phyloP scores from a whole-genome alignment of 2,888 invertebrate genomes.

The Chymomyza amoena region DNA sequence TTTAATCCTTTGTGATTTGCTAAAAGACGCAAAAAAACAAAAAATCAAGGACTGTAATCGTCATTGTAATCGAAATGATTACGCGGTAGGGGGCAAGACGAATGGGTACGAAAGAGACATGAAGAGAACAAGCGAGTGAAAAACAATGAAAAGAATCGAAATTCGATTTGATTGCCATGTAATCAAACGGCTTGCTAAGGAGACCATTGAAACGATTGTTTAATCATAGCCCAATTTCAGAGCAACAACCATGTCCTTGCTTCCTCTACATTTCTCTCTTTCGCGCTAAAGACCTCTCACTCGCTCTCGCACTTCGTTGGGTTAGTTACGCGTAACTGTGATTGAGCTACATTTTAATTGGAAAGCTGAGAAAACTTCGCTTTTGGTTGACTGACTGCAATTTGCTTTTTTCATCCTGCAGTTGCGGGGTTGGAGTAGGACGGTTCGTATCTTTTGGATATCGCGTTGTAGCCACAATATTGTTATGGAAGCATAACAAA shows the following conservation, averaged over 20 bases:
- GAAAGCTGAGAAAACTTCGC: constrained; percentile 15
- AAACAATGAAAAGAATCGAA: background rate
- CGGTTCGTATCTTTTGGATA: constrained; percentile 20
- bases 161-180: background rate
- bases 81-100: background rate
- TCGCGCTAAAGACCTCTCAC: no score
- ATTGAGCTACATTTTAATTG: constrained; percentile 44
- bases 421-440: background rate
- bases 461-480: constrained; percentile 18
- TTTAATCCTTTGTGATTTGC: constrained; percentile 49
- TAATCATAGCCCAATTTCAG: constrained; percentile 24
- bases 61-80: background rate
- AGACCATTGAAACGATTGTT: constrained; percentile 32
- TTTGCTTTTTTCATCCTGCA: background rate
- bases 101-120: background rate
- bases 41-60: background rate
- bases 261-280: background rate
- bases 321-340: constrained; percentile 20
- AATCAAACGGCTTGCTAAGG: background rate
- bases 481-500: constrained; percentile 45
- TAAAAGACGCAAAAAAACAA: background rate
- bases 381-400: constrained; percentile 7
- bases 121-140: background rate
- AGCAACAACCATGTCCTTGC: background rate
- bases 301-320: background rate